A percentile compares a stretch with the other conserved stretches of the same genome.
These are phyloP conservation scores for Thysanoteuthis rhombus DNA, from an alignment of 2,888 invertebrate species.

Conservation along the genomic window DNA sequence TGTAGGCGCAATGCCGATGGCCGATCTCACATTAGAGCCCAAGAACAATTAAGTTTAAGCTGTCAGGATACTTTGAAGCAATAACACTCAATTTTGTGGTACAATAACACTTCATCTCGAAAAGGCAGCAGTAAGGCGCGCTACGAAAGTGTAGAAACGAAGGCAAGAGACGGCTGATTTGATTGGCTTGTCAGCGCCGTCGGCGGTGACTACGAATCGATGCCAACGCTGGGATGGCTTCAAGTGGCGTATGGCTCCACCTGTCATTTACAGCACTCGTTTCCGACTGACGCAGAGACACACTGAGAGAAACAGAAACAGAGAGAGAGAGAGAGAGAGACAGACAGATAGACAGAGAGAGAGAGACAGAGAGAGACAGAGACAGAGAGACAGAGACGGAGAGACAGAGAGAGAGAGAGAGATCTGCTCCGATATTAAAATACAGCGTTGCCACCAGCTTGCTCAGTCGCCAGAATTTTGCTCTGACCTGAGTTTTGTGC, in stretches of 20 bases:
- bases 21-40: background rate
- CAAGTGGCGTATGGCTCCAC: background rate
- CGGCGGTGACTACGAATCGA: background rate
- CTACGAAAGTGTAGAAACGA: background rate
- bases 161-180: background rate
- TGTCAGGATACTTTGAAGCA: constrained; percentile 12
- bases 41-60: constrained; percentile 12
- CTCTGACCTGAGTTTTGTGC: background rate
- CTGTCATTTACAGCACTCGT: background rate
- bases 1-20: background rate
- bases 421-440: background rate
- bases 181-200: constrained; percentile 12
- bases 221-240: constrained; percentile 12
- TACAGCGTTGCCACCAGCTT: background rate
- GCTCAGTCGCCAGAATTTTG: background rate
- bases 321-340: no score
- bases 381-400: background rate
- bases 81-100: constrained; percentile 12
- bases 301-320: no score
- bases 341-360: no score
- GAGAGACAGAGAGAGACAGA: background rate
- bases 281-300: background rate
- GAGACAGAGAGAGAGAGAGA: background rate
- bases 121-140: constrained; percentile 12
- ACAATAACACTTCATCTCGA: constrained; percentile 12